Evolutionary conservation across 2,797 vertebrate genomes (phyloP), one percentile per base, ranked within the genome.

Genomic region (Sphenodon punctatus): DNA sequence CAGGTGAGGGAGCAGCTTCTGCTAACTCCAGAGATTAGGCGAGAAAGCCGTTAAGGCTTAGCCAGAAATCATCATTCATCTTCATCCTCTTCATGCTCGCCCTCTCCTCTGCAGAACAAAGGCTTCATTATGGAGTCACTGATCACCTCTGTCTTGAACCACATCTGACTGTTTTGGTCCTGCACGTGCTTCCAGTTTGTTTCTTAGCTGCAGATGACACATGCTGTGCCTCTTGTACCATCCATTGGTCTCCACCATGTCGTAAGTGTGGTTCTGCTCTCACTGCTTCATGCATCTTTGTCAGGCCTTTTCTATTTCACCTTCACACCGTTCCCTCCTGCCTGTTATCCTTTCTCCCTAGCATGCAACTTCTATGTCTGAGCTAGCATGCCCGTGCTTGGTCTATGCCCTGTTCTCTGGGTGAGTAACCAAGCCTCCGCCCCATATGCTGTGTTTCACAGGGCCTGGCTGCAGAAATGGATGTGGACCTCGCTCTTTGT

Each of bases 281-380:
- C 73, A 30, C 79, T 80, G 78, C 19, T 11, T 80, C 80, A 85
- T 5, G 39, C 39, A 11, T 51, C 72, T 77, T n/a, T 38, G 90
- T 93, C 51, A 88, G 87, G 84, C 90, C 88, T 87, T 91, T 91
- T 72, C 83, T 92, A 68, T 88, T 73, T 83, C 84, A 51, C 84
- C 61, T 69, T 25, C 43, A 11, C 79, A 61, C 78, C 9, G 0
- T 43, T 84, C 84, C 75, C 0, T 0, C 55, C 75, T 4, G 4
- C 41, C 80, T 82, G 42, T 78, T 32, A 84, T 59, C 59, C 71
- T 64, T 45, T 60, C 68, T 84, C 74, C 79, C 78, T 12, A 10
- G 7, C 64, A 65, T 81, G 76, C 42, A 43, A 51, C 80, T 68
- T 17, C 2, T 3, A 1, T 73, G 80, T 68, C 53, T 0, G 0